A percentile compares a stretch with the other conserved stretches of the same genome.
phyloP scores from a whole-genome alignment of 2,888 invertebrate species.

The Onchidella celtica region DNA sequence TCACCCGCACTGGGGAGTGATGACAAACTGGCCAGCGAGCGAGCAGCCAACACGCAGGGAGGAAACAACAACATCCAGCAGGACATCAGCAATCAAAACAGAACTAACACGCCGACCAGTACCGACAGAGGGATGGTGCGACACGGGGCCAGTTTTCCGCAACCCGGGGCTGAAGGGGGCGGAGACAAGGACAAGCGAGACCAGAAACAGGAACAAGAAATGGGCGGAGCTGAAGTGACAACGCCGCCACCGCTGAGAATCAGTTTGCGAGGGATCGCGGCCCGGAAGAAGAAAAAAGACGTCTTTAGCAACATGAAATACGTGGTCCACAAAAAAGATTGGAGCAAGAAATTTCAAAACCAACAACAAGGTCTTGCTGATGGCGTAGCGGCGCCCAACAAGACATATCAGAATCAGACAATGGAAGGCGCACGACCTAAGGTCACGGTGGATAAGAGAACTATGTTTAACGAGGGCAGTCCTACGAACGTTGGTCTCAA shows the following conservation, averaged over 20 bases:
- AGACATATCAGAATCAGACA: not conserved
- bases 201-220: too few relatives aligned
- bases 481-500: too few relatives aligned
- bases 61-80: not conserved
- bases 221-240: not conserved
- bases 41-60: not conserved
- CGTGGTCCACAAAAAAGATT: conserved; percentile 39
- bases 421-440: not conserved
- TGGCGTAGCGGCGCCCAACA: not conserved
- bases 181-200: not conserved
- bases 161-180: not conserved
- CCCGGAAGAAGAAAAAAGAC: conserved; percentile 3
- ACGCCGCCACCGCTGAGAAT: not conserved
- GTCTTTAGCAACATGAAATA: conserved; percentile 20
- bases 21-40: too few relatives aligned
- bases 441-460: not conserved
- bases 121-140: not conserved
- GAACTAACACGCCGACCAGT: not conserved
- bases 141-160: not conserved
- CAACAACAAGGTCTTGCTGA: not conserved
- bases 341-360: conserved; percentile 21
- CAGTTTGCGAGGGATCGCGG: not conserved
- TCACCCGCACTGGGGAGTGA: not conserved
- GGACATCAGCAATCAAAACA: not conserved
- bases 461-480: not conserved